Evolutionary conservation across 2,797 vertebrate species (phyloP), one percentile per base, ranked within the genome.

Genomic region (Leuciscus waleckii): DNA sequence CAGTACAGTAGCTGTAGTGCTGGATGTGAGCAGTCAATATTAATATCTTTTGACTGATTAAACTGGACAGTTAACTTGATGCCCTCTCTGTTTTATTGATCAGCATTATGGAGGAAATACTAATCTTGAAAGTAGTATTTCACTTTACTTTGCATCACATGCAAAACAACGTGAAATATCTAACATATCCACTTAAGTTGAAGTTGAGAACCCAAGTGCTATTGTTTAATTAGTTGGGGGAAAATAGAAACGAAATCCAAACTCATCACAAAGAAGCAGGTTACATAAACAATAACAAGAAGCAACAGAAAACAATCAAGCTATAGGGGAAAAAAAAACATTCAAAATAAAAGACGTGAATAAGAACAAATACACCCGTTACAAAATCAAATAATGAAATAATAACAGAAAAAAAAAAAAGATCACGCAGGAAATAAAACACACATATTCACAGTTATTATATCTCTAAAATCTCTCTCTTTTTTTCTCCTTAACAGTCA

Each of bases 21-120:
- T 29, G 73, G 17, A 29, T 49, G 29, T 35, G 32, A 73, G 14
- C 35, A 21, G 56, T 73, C 41, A 56, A 58, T 76, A 75, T 51
- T 83, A 61, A 73, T 79, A 77, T 81, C 10, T 37, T 21, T n/a
- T 23, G 29, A 29, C 69, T 69, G 77, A 39, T 56, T 26, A 71
- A 67, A 81, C 39, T 81, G 17, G 37, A 70, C 37, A 39, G 46
- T 58, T 65, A 51, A 70, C 35, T 80, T 65, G 67, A 80, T 80
- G 35, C 63, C 37, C 51, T 26, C 23, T 83, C 43, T 79, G 21
- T 49, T 63, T 29, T 82, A 51, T 23, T 43, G 70, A 69, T 51
- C 29, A 8, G 32, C 10, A 6, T 26, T 54, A 56, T 19, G 23
- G 67, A 69, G 29, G 32, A 56, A 70, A 37, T 29, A 10, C 10